phyloP scores from a whole-genome alignment of 2,888 invertebrate species.

The Calameuta idolon region DNA sequence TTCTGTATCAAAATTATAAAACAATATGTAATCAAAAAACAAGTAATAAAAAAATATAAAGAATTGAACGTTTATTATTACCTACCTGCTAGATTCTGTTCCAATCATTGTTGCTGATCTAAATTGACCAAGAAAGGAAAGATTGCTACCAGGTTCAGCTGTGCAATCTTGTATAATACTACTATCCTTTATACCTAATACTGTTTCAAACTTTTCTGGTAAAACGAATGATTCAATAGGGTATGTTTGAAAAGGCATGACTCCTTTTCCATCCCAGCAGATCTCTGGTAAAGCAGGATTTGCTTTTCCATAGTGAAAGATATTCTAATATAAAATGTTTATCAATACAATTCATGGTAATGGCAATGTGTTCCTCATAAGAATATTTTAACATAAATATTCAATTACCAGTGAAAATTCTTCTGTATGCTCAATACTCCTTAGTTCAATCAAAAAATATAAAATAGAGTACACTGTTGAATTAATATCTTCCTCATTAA shows the following conservation, averaged over 20 bases:
- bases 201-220: conserved; percentile 52
- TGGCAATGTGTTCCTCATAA: neutral
- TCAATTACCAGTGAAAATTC: conserved; percentile 43
- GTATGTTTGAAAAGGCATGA: conserved; percentile 53
- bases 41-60: conserved; percentile 1
- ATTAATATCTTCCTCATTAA: conserved; percentile 34
- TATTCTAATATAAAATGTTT: conserved; percentile 39
- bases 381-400: neutral
- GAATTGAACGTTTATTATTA: conserved; percentile 7
- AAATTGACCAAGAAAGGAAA: conserved; percentile 39
- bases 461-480: conserved; percentile 40
- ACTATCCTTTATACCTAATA: conserved; percentile 38
- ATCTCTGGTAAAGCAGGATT: conserved; percentile 52
- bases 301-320: conserved; percentile 51
- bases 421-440: conserved; percentile 36
- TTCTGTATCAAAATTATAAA: conserved; percentile 12
- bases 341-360: neutral
- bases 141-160: conserved; percentile 34
- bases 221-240: conserved; percentile 52
- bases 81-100: conserved; percentile 40
- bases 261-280: conserved; percentile 24
- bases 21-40: neutral
- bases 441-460: conserved; percentile 51
- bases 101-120: conserved; percentile 32
- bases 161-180: conserved; percentile 26